Evolutionary conservation across 2,888 invertebrate genomes (phyloP).

Genomic region (Hirudinaria manillensis): DNA sequence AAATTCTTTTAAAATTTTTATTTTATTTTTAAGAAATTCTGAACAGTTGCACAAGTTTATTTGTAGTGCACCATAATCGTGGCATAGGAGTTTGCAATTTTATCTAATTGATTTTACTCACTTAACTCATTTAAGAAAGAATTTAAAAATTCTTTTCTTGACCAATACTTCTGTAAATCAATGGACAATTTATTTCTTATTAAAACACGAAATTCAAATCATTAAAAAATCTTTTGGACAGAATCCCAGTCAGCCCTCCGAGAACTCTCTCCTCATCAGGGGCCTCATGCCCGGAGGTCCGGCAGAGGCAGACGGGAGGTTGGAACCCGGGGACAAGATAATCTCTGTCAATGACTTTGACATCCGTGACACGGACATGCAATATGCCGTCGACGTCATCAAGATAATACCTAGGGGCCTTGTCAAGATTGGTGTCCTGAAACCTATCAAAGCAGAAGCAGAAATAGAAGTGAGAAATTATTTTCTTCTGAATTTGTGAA

Average conservation of each 20-base stretch:
- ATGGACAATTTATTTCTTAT: not conserved
- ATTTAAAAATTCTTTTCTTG: not conserved
- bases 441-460: slow-evolving; percentile 52
- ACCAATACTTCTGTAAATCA: not conserved
- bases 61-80: no score
- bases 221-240: not conserved
- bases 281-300: slow-evolving; percentile 96
- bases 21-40: no score
- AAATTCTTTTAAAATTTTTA: no score
- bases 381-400: slow-evolving; percentile 91
- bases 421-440: slow-evolving; percentile 89
- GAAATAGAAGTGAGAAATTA: not conserved
- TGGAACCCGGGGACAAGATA: slow-evolving; percentile 89
- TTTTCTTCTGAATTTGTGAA: not conserved
- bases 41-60: no score
- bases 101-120: no score
- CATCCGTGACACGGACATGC: slow-evolving; percentile 87
- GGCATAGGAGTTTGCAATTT: no score
- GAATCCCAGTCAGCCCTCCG: slow-evolving; percentile 55
- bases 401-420: slow-evolving; percentile 88
- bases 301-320: slow-evolving; percentile 87
- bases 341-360: slow-evolving; percentile 78
- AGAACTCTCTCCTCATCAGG: slow-evolving; percentile 94
- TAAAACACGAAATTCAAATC: not conserved
- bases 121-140: no score